A percentile compares a stretch with the other conserved stretches of the same genome.
phyloP scores from a whole-genome alignment of 2,113 vertebrate species.

The Nansenia antarctica region DNA sequence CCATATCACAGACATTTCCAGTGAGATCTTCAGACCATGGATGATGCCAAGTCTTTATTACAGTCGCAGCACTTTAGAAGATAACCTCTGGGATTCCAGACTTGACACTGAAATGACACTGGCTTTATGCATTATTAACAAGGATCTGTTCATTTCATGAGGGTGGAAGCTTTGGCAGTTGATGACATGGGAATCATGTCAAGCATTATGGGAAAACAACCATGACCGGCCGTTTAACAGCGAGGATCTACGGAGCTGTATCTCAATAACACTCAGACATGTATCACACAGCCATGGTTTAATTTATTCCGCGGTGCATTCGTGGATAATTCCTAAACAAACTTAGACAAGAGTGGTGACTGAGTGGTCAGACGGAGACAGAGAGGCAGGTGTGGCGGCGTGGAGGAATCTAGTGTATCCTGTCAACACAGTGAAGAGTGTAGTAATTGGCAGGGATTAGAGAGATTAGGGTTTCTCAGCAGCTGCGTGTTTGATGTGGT shows the following conservation, averaged over 20 bases:
- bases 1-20: neutral
- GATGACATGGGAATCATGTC: slow-evolving; percentile 8
- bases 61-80: neutral
- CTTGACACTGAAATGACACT: neutral
- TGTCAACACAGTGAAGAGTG: neutral
- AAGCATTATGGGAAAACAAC: slow-evolving; percentile 4
- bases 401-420: neutral
- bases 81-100: slow-evolving; percentile 6
- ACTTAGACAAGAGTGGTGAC: slow-evolving; percentile 14
- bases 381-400: neutral
- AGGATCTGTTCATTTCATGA: neutral
- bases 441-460: slow-evolving; percentile 8
- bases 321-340: slow-evolving; percentile 14
- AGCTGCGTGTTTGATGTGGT: slow-evolving; percentile 10
- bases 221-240: slow-evolving; percentile 42
- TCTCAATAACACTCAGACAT: neutral
- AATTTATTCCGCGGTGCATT: slow-evolving; percentile 42
- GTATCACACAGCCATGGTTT: slow-evolving; percentile 42
- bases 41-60: neutral
- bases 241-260: slow-evolving; percentile 37
- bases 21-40: neutral
- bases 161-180: neutral
- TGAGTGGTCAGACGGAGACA: slow-evolving; percentile 9
- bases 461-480: slow-evolving; percentile 46
- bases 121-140: neutral